These are phyloP conservation scores for Phataginus tricuspis DNA, from an alignment of 2,797 vertebrate species.

Conservation along the genomic window DNA sequence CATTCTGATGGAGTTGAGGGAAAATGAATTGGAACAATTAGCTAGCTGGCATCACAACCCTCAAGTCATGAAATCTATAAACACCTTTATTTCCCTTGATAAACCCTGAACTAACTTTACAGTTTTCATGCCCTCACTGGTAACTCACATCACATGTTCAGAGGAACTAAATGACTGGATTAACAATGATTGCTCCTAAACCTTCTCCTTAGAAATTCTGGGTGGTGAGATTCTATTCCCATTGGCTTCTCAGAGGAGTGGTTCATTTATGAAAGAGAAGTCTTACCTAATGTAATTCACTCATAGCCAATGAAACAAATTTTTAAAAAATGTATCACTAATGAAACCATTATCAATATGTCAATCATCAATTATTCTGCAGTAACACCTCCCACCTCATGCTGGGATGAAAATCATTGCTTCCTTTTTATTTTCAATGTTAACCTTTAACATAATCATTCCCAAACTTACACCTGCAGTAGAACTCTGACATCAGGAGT, in stretches of 20 bases:
- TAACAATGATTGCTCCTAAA: background rate
- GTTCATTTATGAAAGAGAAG: slow-evolving; percentile 12
- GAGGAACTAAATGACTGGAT: background rate
- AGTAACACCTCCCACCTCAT: background rate
- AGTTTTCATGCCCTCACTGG: background rate
- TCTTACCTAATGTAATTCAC: background rate
- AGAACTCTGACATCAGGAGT: background rate
- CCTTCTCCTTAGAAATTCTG: background rate
- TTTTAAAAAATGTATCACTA: background rate
- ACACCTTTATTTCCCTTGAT: background rate
- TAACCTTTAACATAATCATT: background rate
- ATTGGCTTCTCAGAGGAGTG: background rate
- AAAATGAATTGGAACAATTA: slow-evolving; percentile 13
- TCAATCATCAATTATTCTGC: background rate
- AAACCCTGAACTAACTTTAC: background rate
- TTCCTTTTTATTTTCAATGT: background rate
- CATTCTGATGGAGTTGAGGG: background rate
- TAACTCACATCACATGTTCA: background rate
- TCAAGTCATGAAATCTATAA: background rate
- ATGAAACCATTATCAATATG: background rate
- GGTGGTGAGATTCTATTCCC: background rate
- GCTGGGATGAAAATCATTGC: background rate
- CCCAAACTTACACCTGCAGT: background rate
- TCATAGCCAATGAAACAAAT: background rate
- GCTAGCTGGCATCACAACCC: background rate